Percentiles rank a stretch among this genome's conserved stretches.
These are phyloP conservation scores for Ectobius pallidus DNA, from an alignment of 2,888 invertebrate genomes.

Conservation along the genomic window DNA sequence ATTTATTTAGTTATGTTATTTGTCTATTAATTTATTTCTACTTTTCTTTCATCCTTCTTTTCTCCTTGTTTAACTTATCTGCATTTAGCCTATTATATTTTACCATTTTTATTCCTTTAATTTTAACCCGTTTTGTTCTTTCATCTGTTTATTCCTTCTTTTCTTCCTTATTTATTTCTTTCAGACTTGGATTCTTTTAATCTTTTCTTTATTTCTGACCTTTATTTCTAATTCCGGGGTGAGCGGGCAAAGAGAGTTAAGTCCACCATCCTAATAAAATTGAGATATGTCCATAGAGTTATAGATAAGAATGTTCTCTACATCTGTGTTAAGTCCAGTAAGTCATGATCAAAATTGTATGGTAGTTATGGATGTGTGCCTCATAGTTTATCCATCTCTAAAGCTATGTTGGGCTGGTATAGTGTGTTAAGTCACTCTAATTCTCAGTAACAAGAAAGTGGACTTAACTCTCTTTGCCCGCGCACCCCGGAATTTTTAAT, in stretches of 20 bases:
- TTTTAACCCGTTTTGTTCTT: not conserved
- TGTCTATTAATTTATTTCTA: not conserved
- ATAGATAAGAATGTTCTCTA: too few species aligned
- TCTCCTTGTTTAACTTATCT: not conserved
- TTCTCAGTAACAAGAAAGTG: too few species aligned
- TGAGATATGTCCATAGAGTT: too few species aligned
- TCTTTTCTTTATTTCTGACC: not conserved
- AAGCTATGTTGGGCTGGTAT: too few species aligned
- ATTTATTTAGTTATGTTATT: not conserved
- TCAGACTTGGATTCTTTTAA: not conserved
- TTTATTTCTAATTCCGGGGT: not conserved
- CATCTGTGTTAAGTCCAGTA: too few species aligned
- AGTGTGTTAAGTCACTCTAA: too few species aligned
- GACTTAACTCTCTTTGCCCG: too few species aligned
- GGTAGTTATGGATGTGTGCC: too few species aligned
- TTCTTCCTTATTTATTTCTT: not conserved
- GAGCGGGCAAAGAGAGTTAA: too few species aligned
- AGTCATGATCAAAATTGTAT: too few species aligned
- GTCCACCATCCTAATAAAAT: too few species aligned
- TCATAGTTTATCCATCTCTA: too few species aligned
- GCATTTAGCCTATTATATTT: not conserved
- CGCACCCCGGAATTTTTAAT: not conserved
- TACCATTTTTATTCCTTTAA: not conserved
- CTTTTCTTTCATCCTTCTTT: not conserved
- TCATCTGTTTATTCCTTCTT: not conserved